Percentiles rank a stretch among this genome's conserved stretches.
Evolutionary conservation across 2,797 vertebrate genomes (phyloP).

Genomic region (Chelon auratus): DNA sequence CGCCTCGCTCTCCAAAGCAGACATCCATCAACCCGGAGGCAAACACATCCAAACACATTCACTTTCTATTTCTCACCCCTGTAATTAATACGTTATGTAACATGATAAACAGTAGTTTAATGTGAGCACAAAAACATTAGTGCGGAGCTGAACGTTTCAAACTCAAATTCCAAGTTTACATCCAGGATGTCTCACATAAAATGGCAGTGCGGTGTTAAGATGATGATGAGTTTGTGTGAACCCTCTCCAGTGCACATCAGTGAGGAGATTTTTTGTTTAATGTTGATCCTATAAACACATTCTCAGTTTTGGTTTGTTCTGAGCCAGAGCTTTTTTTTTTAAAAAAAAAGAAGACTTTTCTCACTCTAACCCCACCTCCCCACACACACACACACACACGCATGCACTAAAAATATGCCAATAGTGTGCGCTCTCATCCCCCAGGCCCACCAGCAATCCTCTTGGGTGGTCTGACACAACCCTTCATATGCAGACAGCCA

Average conservation of each 20-base stretch:
- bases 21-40: conserved; percentile 52
- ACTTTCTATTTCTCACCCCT: conserved; percentile 32
- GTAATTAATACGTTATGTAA: conserved; percentile 29
- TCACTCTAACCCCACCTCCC: conserved; percentile 25
- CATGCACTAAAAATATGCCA: conserved; percentile 59
- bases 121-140: conserved; percentile 9
- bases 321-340: conserved; percentile 55
- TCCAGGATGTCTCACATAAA: neutral
- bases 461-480: conserved; percentile 83
- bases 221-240: conserved; percentile 3
- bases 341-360: conserved; percentile 34
- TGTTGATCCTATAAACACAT: conserved; percentile 53
- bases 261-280: conserved; percentile 38
- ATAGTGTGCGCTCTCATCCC: conserved; percentile 67
- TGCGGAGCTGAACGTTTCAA: neutral
- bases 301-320: conserved; percentile 61
- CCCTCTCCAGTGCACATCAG: neutral
- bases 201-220: neutral
- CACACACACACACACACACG: conserved; percentile 31
- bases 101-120: conserved; percentile 25
- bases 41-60: conserved; percentile 41
- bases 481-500: conserved; percentile 76
- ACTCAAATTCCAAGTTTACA: neutral
- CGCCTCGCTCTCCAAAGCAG: conserved; percentile 34
- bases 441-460: conserved; percentile 75